Evolutionary conservation across 2,888 invertebrate species (phyloP).

Genomic region (Athrips mouffetella): DNA sequence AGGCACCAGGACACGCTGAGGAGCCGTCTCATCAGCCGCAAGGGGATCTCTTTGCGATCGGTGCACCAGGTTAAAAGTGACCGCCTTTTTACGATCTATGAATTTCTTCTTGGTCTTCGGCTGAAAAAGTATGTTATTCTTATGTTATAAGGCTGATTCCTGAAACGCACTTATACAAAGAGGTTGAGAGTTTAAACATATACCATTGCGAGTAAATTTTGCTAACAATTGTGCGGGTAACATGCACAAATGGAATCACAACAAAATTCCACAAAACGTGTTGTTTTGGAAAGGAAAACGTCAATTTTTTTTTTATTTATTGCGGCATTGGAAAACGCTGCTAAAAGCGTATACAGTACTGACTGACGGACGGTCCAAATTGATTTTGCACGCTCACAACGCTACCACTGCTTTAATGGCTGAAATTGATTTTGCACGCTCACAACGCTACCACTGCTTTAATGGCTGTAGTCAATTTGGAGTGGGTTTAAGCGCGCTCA

Average conservation of each 20-base stretch:
- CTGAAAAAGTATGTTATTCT: slow-evolving; percentile 68
- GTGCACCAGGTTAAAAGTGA: slow-evolving; percentile 95
- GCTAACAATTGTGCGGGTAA: slow-evolving; percentile 9
- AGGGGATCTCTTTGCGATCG: slow-evolving; percentile 96
- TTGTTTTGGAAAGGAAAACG: slow-evolving; percentile 46
- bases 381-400: no score
- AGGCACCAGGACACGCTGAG: slow-evolving; percentile 90
- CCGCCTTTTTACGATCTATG: slow-evolving; percentile 93
- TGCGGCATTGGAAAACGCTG: no score
- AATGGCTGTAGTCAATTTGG: no score
- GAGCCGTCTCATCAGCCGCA: slow-evolving; percentile 91
- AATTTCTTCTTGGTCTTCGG: slow-evolving; percentile 87
- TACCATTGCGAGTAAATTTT: slow-evolving; percentile 44
- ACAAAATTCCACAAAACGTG: slow-evolving; percentile 49
- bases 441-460: no score
- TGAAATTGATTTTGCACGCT: no score
- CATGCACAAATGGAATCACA: slow-evolving; percentile 24
- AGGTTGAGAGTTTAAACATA: not conserved
- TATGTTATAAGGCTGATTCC: not conserved
- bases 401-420: no score
- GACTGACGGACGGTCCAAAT: no score
- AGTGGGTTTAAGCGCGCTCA: no score
- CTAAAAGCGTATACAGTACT: no score
- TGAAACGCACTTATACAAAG: not conserved
- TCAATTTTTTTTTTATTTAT: no score